Conservation (phyloP, 2,797 vertebrate genomes). For the Malurus leucopterus region DNA sequence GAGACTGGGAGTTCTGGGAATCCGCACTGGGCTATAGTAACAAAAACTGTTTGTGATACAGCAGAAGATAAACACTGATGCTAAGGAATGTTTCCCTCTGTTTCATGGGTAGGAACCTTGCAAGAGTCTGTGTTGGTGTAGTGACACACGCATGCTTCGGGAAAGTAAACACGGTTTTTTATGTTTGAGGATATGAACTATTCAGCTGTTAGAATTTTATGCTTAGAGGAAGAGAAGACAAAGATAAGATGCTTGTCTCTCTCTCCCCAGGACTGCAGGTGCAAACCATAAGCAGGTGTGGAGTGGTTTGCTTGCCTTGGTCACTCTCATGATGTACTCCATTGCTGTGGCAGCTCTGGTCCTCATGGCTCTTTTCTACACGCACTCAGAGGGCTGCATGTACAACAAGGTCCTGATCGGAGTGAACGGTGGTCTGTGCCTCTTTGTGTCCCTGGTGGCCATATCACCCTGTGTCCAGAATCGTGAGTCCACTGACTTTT, state of each 20-base stretch:
- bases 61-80: background rate
- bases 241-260: background rate
- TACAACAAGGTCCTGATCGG: slow-evolving; percentile 92
- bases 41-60: background rate
- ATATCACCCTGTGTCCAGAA: slow-evolving; percentile 91
- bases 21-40: background rate
- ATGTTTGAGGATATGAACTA: background rate
- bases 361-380: slow-evolving; percentile 88
- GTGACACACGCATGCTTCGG: fast-evolving
- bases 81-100: background rate
- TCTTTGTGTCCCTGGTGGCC: slow-evolving; percentile 86
- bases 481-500: slow-evolving; percentile 72
- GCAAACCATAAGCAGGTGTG: slow-evolving; percentile 85
- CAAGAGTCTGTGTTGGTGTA: background rate
- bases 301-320: slow-evolving; percentile 88
- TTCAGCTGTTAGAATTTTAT: background rate
- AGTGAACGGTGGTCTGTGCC: slow-evolving; percentile 87
- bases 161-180: background rate
- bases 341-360: slow-evolving; percentile 82
- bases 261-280: slow-evolving; percentile 82
- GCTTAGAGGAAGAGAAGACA: background rate
- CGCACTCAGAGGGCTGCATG: slow-evolving; percentile 80
- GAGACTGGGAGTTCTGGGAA: background rate
- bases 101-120: background rate
- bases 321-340: slow-evolving; percentile 86